Evolutionary conservation across 2,888 invertebrate species (phyloP).

Genomic region (Venusia cambrica): DNA sequence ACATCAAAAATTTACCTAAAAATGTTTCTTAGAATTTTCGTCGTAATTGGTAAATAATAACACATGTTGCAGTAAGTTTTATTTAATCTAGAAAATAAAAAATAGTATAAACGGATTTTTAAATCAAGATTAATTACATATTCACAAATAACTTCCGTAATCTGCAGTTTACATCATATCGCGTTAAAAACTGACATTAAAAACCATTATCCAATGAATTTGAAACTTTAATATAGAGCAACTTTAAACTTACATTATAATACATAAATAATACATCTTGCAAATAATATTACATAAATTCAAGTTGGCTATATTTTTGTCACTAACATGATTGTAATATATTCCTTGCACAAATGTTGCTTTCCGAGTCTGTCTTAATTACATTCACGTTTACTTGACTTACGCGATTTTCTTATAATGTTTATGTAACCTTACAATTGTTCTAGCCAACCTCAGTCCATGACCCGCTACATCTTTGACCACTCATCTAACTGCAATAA

Average conservation of each 20-base stretch:
- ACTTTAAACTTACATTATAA: constrained; percentile 77
- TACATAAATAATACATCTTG: constrained; percentile 80
- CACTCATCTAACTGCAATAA: no score
- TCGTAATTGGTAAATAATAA: constrained; percentile 26
- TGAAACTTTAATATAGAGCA: constrained; percentile 78
- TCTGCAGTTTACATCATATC: constrained; percentile 64
- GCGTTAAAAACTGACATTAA: constrained; percentile 65
- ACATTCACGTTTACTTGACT: constrained; percentile 46
- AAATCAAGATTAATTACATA: constrained; percentile 81
- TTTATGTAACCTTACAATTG: constrained; percentile 41
- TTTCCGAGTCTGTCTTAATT: constrained; percentile 15
- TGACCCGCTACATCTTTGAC: constrained; percentile 58
- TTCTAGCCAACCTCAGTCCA: constrained; percentile 55
- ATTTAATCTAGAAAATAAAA: constrained; percentile 81
- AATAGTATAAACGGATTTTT: constrained; percentile 80
- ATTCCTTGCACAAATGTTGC: constrained; percentile 43
- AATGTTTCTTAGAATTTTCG: no score
- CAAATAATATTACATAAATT: constrained; percentile 78
- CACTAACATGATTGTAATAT: constrained; percentile 66
- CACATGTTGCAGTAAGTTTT: constrained; percentile 69
- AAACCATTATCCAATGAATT: constrained; percentile 71
- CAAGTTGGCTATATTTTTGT: constrained; percentile 76
- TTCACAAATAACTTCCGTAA: constrained; percentile 77
- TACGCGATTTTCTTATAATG: constrained; percentile 48
- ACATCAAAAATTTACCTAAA: no score